Evolutionary conservation across 2,888 invertebrate species (phyloP), one percentile per base, ranked within the genome.

Genomic region (Pollenia amentaria): DNA sequence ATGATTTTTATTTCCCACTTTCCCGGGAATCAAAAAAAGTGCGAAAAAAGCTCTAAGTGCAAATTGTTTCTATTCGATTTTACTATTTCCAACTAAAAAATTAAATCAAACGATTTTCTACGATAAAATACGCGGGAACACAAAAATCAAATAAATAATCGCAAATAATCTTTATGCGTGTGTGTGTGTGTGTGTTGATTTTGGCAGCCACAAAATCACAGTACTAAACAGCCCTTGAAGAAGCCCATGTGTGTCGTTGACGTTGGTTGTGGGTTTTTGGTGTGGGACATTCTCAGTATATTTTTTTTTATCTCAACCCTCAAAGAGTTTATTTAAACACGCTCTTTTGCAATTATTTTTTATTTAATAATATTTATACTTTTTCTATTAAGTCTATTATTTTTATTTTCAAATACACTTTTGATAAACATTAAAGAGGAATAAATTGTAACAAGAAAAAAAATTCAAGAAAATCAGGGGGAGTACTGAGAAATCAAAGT

Each of bases 301-400:
- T 29, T 29, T 29, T 29, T 69, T 40, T 55, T 83, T 83, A 80
- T 76, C 80, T 44, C 87, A 80, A 82, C 83, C 87, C 83, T 76
- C 65, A 42, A 53, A 44, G 18, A 48, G 70, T 60, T 83, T 46
- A 29, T 29, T 29, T 29, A 29, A 29, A 29, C 4, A 75, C 65
- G 72, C 76, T 64, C 65, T 48, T 46, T 42, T 38, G 40, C 78
- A 69, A 86, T 57, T 75, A 69, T 70, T 79, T 76, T 64, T 48
- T 38, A 57, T 16, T 53, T 40, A 78, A 29, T 38, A 55, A 11
- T 46, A 73, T 18, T 55, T 9, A n/a, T n/a, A 53, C 44, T 3
- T 46, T 46, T 53, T 62, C 46, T 67, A 69, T 44, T 53, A 18
- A 21, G 73, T 46, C 21, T 44, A 57, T 57, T 73, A 48, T 38